phyloP scores from a whole-genome alignment of 2,888 invertebrate species.

The Aelia acuminata region DNA sequence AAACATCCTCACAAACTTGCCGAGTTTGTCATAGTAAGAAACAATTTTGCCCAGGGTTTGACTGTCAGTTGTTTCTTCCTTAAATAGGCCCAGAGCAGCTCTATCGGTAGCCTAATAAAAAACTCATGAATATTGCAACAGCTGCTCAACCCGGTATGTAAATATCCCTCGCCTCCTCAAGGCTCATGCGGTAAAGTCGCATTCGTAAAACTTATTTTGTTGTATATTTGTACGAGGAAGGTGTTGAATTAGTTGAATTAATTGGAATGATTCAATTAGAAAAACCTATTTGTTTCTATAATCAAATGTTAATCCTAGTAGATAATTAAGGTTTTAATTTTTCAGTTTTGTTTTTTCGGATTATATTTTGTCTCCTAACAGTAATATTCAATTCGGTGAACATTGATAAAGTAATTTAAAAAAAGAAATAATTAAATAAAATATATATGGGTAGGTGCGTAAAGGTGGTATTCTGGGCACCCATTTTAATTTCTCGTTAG shows the following conservation, averaged over 20 bases:
- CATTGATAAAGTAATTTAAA: no score
- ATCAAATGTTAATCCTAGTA: background rate
- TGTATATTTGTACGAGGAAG: background rate
- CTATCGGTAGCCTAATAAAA: constrained; percentile 39
- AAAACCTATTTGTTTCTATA: background rate
- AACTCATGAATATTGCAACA: constrained; percentile 33
- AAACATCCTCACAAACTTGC: background rate
- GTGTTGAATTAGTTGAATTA: background rate
- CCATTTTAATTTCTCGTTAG: no score
- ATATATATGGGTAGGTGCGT: no score
- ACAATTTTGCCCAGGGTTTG: background rate
- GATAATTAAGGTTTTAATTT: no score
- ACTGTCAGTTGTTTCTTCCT: background rate
- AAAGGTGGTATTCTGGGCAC: no score
- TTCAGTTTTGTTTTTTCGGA: no score
- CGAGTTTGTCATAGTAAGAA: background rate
- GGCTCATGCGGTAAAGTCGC: background rate
- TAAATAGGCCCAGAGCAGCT: constrained; percentile 10
- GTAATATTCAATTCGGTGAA: no score
- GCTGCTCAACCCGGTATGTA: constrained; percentile 6
- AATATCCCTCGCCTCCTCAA: constrained; percentile 14
- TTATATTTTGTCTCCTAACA: no score
- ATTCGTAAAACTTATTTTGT: background rate
- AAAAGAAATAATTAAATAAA: no score
- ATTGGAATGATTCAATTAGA: background rate